Evolutionary conservation across 2,797 vertebrate genomes (phyloP), one percentile per base, ranked within the genome.

Genomic region (Sebastes paucispinis): DNA sequence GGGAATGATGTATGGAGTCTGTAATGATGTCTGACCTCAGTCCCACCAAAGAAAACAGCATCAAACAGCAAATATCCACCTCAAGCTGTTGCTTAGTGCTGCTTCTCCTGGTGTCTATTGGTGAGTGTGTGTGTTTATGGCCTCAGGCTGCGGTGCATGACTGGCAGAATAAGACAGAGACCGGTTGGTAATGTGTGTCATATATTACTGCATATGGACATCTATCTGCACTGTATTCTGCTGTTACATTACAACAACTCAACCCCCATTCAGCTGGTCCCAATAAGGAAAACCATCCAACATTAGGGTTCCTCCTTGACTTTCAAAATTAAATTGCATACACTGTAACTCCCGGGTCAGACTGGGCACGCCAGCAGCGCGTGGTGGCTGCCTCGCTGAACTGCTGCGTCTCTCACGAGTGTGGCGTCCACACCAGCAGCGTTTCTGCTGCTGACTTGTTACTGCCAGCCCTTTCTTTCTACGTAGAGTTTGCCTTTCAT

Each of bases 1-100:
- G 73, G 27, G 43, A 69, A 25, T 16, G 29, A 10, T 43, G 52
- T 54, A 2, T 54, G 39, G 31, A 50, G 66, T 54, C 32, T 43
- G 52, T n/a, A 64, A 20, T 13, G 47, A 54, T 50, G 50, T 13
- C 69, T 59, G 63, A 70, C 62, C 67, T 67, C 52, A 39, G 50
- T 43, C 13, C 6, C 54, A 60, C 39, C 55, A 73, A 25, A 8
- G 60, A 68, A 60, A 62, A 70, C 59, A 24, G 10, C 68, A 68
- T 68, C 73, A 63, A 27, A 68, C 34, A 68, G 16, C n/a, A 50
- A 52, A 84, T 36, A 66, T 62, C 31, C 43, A 16, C 73, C 43
- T 69, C 32, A n/a, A 72, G 63, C 73, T 79, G 72, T 14, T 69
- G 62, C 24, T 31, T 34, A 29, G 4, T 29, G 25, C 11, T 59